Evolutionary conservation across 2,797 vertebrate genomes (phyloP), one percentile per base, ranked within the genome.

Genomic region (Eulemur rubriventer): DNA sequence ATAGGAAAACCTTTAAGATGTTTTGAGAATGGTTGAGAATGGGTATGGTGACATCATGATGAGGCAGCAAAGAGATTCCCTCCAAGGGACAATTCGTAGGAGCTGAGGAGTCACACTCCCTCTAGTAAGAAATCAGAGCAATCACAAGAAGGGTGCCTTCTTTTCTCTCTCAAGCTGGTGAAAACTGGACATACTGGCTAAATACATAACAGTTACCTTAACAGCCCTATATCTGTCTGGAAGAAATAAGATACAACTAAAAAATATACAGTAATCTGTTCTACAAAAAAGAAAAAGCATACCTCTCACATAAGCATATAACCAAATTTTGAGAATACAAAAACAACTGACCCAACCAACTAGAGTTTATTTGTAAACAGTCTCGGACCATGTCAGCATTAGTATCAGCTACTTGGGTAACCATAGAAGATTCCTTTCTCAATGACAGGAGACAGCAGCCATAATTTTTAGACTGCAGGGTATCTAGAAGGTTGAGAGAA

Each of bases 361-460:
- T 46, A 10, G 30, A 20, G 33, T 96, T 88, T 97, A 82, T 97
- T 97, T 98, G 84, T 96, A 72, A 12, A 3, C 43, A 94, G 55
- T 94, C 79, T 97, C 94, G 89, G 84, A 92, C 92, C 96, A 11
- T 10, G 41, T 84, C 33, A 67, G 4, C 96, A 80, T 97, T 98
- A 97, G 33, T 79, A 67, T 63, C 87, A 89, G 35, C 75, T 97
- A 96, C 97, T 97, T 98, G 84, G 57, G 92, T 97, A 95, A 96
- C 94, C 0, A 0, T 4, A 73, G 88, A 93, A 65, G 38, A 61
- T 91, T 87, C 8, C 81, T 79, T 59, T 84, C 70, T 96, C 24
- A 81, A 18, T 96, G 97, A 98, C 50, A 94, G 96, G 96, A 97
- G 41, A 80, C 85, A 96, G 93, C 98, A 98, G 98, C 98, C 98